A percentile compares a stretch with the other conserved stretches of the same genome.
Conservation (phyloP, 35 echinoderm and acorn worm genomes). For the Hemicentrotus pulcherrimus region DNA sequence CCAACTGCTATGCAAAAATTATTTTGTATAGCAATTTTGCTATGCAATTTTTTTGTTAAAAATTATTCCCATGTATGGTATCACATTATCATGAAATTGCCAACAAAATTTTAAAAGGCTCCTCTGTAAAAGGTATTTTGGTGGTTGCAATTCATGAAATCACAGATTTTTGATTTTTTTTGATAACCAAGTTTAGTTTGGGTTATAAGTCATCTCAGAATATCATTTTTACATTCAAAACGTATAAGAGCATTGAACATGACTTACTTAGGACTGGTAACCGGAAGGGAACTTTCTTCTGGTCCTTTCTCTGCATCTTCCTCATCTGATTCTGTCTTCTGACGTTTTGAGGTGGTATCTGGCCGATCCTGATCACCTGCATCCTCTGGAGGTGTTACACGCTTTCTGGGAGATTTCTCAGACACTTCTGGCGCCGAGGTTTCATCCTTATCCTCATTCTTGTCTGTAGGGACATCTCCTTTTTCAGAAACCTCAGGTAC, state of each 20-base stretch:
- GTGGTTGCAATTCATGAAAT: no score
- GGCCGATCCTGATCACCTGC: not conserved
- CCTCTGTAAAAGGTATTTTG: no score
- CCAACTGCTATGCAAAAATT: no score
- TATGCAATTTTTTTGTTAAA: no score
- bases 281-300: not conserved
- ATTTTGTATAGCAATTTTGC: no score
- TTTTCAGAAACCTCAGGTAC: not conserved
- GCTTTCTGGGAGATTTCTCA: conserved; percentile 36
- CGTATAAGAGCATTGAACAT: not conserved
- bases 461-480: not conserved
- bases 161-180: no score
- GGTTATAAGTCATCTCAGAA: no score
- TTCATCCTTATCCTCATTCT: not conserved
- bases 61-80: no score
- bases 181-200: no score
- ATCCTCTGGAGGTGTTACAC: not conserved
- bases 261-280: not conserved
- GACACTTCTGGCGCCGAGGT: conserved; percentile 5
- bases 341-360: not conserved
- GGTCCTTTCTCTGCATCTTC: not conserved
- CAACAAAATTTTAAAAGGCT: no score
- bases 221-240: not conserved
- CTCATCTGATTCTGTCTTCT: conserved; percentile 33
- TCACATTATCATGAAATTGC: no score